These are phyloP conservation scores for Gadopsis marmoratus DNA, from an alignment of 2,797 vertebrate genomes.

Conservation along the genomic window DNA sequence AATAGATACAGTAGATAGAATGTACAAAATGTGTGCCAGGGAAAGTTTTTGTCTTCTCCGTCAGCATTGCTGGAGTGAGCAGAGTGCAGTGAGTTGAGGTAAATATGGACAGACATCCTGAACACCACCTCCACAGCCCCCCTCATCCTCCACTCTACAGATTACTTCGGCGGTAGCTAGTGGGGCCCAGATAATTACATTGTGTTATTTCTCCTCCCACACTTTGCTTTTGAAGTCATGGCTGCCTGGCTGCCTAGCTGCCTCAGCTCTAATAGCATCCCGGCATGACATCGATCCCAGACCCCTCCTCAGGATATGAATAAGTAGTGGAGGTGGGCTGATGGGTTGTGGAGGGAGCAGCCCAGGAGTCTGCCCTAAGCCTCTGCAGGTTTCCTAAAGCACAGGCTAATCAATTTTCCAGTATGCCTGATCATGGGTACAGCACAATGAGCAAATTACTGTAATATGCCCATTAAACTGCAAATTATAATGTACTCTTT, in stretches of 20 bases:
- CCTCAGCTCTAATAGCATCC: slow-evolving; percentile 71
- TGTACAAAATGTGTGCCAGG: slow-evolving; percentile 1
- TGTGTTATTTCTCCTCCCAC: slow-evolving; percentile 77
- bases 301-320: slow-evolving; percentile 68
- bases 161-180: slow-evolving; percentile 69
- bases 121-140: slow-evolving; percentile 53
- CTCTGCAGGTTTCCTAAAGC: slow-evolving; percentile 46
- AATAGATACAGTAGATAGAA: not conserved
- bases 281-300: slow-evolving; percentile 69
- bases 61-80: slow-evolving; percentile 40
- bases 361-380: slow-evolving; percentile 25
- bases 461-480: slow-evolving; percentile 46
- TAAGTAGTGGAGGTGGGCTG: slow-evolving; percentile 41
- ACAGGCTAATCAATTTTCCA: slow-evolving; percentile 55
- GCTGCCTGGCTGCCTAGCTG: slow-evolving; percentile 53
- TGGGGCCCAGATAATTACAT: slow-evolving; percentile 77
- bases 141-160: slow-evolving; percentile 55
- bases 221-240: slow-evolving; percentile 76
- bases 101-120: slow-evolving; percentile 68
- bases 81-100: slow-evolving; percentile 58
- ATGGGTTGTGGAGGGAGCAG: slow-evolving; percentile 45
- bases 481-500: slow-evolving; percentile 36
- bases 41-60: slow-evolving; percentile 33
- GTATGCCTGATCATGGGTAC: slow-evolving; percentile 37
- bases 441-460: slow-evolving; percentile 33